Percentiles rank a stretch among this genome's conserved stretches.
Conservation (phyloP, 2,888 invertebrate genomes). For the Drosophila atripex region DNA sequence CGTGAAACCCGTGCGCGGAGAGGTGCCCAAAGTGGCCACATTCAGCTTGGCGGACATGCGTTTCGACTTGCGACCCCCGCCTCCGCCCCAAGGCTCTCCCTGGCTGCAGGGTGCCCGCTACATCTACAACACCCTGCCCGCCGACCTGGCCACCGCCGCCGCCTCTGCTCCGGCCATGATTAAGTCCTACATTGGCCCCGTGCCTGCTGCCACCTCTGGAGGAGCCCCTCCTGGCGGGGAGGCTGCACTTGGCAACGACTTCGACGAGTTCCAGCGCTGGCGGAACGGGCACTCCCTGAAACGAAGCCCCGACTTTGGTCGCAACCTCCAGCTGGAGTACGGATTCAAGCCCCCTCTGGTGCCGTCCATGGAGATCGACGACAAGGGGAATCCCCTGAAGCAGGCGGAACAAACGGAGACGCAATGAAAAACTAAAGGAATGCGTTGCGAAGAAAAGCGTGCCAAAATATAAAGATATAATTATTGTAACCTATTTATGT, state of each 20-base stretch:
- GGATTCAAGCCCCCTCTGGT: constrained; percentile 92
- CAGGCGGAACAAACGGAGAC: constrained; percentile 46
- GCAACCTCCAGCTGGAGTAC: constrained; percentile 90
- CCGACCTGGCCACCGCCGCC: constrained; percentile 69
- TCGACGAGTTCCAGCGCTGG: constrained; percentile 81
- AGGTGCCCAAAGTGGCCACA: constrained; percentile 60
- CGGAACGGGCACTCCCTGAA: constrained; percentile 84
- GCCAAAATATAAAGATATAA: constrained; percentile 71
- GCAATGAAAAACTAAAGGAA: constrained; percentile 7
- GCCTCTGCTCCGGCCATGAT: constrained; percentile 85
- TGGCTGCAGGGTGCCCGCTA: constrained; percentile 79
- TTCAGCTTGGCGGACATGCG: constrained; percentile 72
- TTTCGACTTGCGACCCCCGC: constrained; percentile 76
- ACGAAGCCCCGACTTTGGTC: constrained; percentile 85
- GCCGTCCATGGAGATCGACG: constrained; percentile 91
- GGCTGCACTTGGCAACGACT: constrained; percentile 49
- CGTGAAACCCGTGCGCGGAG: constrained; percentile 53
- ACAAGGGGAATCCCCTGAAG: constrained; percentile 87
- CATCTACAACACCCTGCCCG: constrained; percentile 80
- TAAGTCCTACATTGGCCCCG: constrained; percentile 71
- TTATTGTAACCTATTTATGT: constrained; percentile 64
- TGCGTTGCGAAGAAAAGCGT: constrained; percentile 47
- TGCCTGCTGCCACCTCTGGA: constrained; percentile 46
- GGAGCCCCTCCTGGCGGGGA: constrained; percentile 1
- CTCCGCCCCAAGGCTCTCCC: constrained; percentile 66